Conservation (phyloP, 2,797 vertebrate genomes). For the Prunella strophiata region DNA sequence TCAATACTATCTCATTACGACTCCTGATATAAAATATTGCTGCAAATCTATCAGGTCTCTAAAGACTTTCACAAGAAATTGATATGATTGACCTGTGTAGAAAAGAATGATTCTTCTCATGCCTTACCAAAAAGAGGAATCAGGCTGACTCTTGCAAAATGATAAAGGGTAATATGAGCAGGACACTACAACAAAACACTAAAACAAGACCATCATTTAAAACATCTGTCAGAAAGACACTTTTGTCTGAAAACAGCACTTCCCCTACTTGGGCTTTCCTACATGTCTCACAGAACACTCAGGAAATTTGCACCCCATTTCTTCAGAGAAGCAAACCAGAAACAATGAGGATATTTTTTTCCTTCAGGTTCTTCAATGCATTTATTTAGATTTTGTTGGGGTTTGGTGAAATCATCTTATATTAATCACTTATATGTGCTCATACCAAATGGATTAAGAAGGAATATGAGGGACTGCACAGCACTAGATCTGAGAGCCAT, state of each 20-base stretch:
- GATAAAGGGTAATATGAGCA: not conserved
- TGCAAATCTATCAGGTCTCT: not conserved
- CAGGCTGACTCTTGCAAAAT: not conserved
- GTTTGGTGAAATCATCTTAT: not conserved
- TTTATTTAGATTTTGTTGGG: not conserved
- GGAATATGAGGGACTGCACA: not conserved
- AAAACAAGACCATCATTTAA: not conserved
- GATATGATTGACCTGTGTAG: not conserved
- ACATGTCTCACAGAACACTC: not conserved
- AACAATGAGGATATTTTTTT: not conserved
- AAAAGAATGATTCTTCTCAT: not conserved
- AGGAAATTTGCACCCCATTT: not conserved
- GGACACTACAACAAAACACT: not conserved
- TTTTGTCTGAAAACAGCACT: not conserved
- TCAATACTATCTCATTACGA: not conserved
- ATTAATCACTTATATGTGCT: not conserved
- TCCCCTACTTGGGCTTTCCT: not conserved
- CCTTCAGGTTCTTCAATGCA: not conserved
- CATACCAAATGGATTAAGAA: not conserved
- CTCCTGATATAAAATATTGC: not conserved
- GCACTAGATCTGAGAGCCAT: not conserved
- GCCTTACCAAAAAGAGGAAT: not conserved
- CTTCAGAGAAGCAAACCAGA: not conserved
- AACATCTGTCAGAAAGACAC: not conserved
- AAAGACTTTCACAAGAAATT: not conserved